Conservation (phyloP, 2,113 vertebrate species). For the Chitala chitala region DNA sequence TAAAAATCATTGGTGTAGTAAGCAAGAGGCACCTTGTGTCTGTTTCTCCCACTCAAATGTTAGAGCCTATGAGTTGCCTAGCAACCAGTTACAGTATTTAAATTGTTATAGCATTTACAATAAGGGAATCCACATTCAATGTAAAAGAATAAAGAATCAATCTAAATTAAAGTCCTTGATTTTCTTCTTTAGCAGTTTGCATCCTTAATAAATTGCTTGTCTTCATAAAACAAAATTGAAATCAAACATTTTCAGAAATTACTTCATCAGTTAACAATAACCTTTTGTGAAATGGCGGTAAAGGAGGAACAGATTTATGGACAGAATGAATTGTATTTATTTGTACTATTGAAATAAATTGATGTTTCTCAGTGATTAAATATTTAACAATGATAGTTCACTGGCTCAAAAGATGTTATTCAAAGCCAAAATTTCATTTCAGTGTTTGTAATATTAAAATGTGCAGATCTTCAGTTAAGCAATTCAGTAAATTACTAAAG, state of each 20-base stretch:
- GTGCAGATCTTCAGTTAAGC: no score
- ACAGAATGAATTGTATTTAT: no score
- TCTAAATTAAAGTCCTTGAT: conserved; percentile 22
- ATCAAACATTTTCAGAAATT: neutral
- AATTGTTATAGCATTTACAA: conserved; percentile 35
- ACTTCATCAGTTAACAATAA: neutral
- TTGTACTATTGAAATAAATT: no score
- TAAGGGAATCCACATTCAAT: conserved; percentile 32
- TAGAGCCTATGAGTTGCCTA: conserved; percentile 38
- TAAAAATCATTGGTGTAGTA: conserved; percentile 13
- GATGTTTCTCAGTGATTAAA: no score
- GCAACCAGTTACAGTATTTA: conserved; percentile 41
- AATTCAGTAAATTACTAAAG: no score
- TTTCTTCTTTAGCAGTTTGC: conserved; percentile 32
- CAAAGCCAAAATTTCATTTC: no score
- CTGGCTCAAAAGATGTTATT: no score
- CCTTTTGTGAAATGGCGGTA: no score
- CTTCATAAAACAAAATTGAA: neutral
- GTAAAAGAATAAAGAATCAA: conserved; percentile 13
- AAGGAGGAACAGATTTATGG: no score
- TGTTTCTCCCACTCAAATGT: conserved; percentile 37
- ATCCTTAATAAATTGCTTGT: conserved; percentile 16
- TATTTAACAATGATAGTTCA: no score
- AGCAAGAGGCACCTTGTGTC: conserved; percentile 15
- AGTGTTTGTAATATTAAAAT: no score